Evolutionary conservation across 2,113 vertebrate genomes (phyloP).

Genomic region (Periophthalmus modestus): DNA sequence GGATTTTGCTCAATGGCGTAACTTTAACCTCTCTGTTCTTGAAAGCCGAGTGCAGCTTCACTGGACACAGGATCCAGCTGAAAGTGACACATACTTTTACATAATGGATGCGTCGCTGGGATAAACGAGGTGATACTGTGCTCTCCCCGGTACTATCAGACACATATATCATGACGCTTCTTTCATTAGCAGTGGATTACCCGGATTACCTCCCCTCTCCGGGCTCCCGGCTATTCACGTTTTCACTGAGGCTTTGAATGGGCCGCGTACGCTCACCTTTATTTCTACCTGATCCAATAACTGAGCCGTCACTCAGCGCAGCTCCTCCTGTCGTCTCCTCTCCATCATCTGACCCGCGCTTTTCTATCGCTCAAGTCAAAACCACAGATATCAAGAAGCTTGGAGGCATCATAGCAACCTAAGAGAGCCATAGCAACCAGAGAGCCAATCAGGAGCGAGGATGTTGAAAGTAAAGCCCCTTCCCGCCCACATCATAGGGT

Average conservation of each 20-base stretch:
- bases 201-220: constrained; percentile 22
- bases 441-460: too few relatives aligned
- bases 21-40: neutral
- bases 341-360: constrained; percentile 13
- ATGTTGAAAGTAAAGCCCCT: too few relatives aligned
- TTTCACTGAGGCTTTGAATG: constrained; percentile 15
- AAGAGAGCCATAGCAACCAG: too few relatives aligned
- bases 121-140: constrained; percentile 80
- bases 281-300: constrained; percentile 21
- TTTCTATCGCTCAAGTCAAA: neutral
- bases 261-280: constrained; percentile 12
- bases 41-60: constrained; percentile 48
- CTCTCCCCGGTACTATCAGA: constrained; percentile 78
- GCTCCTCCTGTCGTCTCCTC: neutral
- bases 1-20: constrained; percentile 2
- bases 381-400: too few relatives aligned
- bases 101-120: constrained; percentile 85
- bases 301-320: constrained; percentile 14
- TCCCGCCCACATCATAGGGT: too few relatives aligned
- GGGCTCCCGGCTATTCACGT: constrained; percentile 11
- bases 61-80: constrained; percentile 60
- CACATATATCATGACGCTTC: constrained; percentile 78
- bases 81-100: constrained; percentile 74
- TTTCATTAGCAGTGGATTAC: constrained; percentile 71
- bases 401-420: too few relatives aligned